These are phyloP conservation scores for Capreolus pygargus DNA, from an alignment of 2,113 vertebrate species.

Conservation along the genomic window DNA sequence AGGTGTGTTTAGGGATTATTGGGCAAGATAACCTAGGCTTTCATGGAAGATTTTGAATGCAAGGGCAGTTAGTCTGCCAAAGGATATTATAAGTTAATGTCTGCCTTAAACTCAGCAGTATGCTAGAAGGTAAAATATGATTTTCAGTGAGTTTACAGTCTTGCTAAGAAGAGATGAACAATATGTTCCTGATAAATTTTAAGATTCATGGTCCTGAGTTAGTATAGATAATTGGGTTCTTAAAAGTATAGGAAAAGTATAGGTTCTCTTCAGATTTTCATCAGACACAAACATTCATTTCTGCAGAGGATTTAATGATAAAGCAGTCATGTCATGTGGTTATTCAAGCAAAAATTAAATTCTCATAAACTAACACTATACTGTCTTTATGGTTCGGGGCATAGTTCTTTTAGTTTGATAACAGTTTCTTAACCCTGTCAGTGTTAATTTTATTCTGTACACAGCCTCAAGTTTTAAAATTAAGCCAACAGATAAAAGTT, in stretches of 20 bases:
- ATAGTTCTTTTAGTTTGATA: not conserved
- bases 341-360: slow-evolving; percentile 34
- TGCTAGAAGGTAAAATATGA: not conserved
- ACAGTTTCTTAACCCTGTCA: not conserved
- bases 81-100: not conserved
- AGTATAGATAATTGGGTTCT: not conserved
- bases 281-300: slow-evolving; percentile 6
- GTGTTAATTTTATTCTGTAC: not conserved
- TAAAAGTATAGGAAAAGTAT: not conserved
- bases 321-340: not conserved
- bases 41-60: slow-evolving; percentile 14
- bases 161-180: not conserved
- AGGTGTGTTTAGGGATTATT: not conserved
- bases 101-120: not conserved
- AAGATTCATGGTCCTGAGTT: not conserved
- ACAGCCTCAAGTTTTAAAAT: slow-evolving; percentile 18
- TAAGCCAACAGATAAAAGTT: not conserved
- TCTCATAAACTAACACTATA: not conserved
- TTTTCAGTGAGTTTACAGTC: not conserved
- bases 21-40: not conserved
- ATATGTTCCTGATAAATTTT: not conserved
- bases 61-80: not conserved
- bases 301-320: slow-evolving; percentile 18
- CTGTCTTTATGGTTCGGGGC: not conserved
- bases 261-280: not conserved